Evolutionary conservation across 2,888 invertebrate species (phyloP).

Genomic region (Ormyrus nitidulus): DNA sequence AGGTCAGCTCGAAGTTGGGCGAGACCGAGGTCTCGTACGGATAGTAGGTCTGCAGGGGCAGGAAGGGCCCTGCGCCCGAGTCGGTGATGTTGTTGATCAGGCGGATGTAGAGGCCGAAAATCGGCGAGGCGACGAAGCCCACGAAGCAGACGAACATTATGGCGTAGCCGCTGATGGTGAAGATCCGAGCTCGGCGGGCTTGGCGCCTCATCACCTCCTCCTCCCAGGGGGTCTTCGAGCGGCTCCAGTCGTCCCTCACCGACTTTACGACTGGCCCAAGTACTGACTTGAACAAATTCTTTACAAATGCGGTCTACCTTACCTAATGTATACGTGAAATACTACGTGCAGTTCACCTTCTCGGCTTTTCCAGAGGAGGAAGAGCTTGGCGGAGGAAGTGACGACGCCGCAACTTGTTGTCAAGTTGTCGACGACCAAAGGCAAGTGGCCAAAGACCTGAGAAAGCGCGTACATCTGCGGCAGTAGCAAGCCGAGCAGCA

Average conservation of each 20-base stretch:
- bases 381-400: constrained; percentile 17
- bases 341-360: constrained; percentile 21
- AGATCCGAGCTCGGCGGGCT: constrained; percentile 25
- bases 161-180: constrained; percentile 24
- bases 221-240: neutral
- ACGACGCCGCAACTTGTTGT: neutral
- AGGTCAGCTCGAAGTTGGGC: constrained; percentile 33
- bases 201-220: constrained; percentile 12
- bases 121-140: neutral
- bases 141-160: constrained; percentile 6
- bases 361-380: constrained; percentile 23
- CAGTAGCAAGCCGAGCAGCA: neutral
- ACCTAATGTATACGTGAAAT: no score
- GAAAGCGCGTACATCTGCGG: constrained; percentile 31
- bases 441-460: neutral
- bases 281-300: neutral
- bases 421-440: constrained; percentile 21
- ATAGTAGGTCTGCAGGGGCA: constrained; percentile 37
- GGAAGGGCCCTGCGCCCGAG: neutral
- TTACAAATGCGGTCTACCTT: no score
- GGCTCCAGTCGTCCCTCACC: constrained; percentile 9
- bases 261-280: neutral
- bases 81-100: constrained; percentile 46
- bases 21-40: constrained; percentile 1
- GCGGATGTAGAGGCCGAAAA: constrained; percentile 23